A percentile compares a stretch with the other conserved stretches of the same genome.
Evolutionary conservation across 2,797 vertebrate species (phyloP).

Genomic region (Muraenolepis orangiensis): DNA sequence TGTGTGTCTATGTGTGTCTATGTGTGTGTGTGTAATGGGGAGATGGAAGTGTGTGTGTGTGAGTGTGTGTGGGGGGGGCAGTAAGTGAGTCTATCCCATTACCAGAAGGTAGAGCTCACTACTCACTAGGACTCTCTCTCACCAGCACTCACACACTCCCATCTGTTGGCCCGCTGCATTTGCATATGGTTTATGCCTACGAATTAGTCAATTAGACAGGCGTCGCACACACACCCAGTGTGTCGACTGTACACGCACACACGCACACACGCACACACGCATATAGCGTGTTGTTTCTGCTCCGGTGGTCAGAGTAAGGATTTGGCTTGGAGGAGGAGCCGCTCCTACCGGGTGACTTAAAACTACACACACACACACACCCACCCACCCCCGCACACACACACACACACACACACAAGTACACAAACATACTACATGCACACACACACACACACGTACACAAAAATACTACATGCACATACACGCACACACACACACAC

Average conservation of each 20-base stretch:
- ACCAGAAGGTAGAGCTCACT: background rate
- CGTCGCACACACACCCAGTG: background rate
- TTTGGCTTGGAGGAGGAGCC: constrained; percentile 53
- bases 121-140: background rate
- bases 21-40: constrained; percentile 24
- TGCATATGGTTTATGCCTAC: background rate
- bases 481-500: too few species aligned
- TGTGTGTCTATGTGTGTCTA: constrained; percentile 6
- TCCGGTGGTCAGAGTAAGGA: constrained; percentile 52
- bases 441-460: too few species aligned
- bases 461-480: too few species aligned
- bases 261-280: background rate
- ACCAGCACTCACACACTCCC: background rate
- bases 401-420: constrained; percentile 27
- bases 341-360: constrained; percentile 47
- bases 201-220: background rate
- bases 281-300: constrained; percentile 36
- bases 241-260: background rate
- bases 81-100: background rate
- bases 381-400: constrained; percentile 9
- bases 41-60: constrained; percentile 22
- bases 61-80: constrained; percentile 21
- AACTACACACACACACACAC: constrained; percentile 16
- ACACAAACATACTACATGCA: too few species aligned
- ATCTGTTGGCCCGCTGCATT: background rate